Evolutionary conservation across 1,140 invertebrate genomes (phyloP).

Genomic region (Drosophila kanapiae): DNA sequence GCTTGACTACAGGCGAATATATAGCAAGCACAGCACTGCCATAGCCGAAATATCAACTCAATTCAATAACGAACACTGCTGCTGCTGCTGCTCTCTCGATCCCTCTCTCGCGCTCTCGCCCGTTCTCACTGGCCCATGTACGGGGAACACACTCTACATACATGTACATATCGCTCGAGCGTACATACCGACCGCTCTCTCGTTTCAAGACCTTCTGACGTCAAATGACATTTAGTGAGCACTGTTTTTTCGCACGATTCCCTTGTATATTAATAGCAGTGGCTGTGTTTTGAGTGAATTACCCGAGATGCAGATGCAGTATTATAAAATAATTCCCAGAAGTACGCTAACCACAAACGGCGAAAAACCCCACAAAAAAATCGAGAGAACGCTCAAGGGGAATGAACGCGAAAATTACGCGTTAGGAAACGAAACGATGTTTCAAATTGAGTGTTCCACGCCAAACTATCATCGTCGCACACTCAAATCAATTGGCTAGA

Average conservation of each 20-base stretch:
- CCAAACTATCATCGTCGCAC: slow-evolving; percentile 31
- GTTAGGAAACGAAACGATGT: slow-evolving; percentile 27
- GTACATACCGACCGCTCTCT: slow-evolving; percentile 4
- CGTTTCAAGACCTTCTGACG: slow-evolving; percentile 37
- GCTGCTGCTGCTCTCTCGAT: slow-evolving; percentile 31
- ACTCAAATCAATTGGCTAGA: slow-evolving; percentile 34
- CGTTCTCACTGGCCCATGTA: slow-evolving; percentile 17
- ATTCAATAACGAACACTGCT: slow-evolving; percentile 17
- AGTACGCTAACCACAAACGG: background rate
- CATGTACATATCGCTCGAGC: background rate
- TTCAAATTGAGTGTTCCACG: slow-evolving; percentile 35
- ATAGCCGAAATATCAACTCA: slow-evolving; percentile 32
- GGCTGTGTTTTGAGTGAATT: slow-evolving; percentile 35
- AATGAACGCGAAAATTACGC: slow-evolving; percentile 25
- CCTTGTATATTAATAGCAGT: slow-evolving; percentile 22
- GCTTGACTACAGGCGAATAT: slow-evolving; percentile 22
- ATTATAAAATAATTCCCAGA: slow-evolving; percentile 25
- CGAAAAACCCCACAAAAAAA: slow-evolving; percentile 1
- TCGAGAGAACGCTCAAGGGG: background rate
- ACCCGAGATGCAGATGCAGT: slow-evolving; percentile 27
- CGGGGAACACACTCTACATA: background rate
- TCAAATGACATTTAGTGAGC: slow-evolving; percentile 37
- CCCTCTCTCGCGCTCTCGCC: slow-evolving; percentile 18
- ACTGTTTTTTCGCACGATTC: slow-evolving; percentile 26
- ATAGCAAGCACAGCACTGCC: slow-evolving; percentile 7